phyloP scores from a whole-genome alignment of 1,140 invertebrate genomes.

The Drosophila miranda region DNA sequence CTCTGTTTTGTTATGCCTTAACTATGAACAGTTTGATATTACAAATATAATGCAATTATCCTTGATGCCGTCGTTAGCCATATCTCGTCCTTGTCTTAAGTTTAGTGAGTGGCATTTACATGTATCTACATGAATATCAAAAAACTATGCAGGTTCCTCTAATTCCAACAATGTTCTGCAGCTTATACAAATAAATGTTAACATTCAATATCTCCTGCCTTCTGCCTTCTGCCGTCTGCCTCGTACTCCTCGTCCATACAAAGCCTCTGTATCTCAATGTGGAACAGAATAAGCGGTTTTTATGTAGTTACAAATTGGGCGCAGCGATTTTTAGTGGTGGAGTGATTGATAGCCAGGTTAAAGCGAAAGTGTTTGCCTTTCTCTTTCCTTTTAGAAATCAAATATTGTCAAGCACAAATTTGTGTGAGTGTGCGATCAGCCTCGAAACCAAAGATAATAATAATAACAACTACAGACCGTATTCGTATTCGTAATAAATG shows the following conservation, averaged over 20 bases:
- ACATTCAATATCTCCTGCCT: slow-evolving; percentile 64
- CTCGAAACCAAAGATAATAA: slow-evolving; percentile 21
- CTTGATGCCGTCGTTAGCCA: slow-evolving; percentile 44
- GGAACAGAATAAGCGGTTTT: slow-evolving; percentile 42
- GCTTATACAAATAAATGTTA: slow-evolving; percentile 64
- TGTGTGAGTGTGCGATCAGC: slow-evolving; percentile 19
- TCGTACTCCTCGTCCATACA: slow-evolving; percentile 10
- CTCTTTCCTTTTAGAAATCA: slow-evolving; percentile 54
- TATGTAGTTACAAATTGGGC: slow-evolving; percentile 35
- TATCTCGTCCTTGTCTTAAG: slow-evolving; percentile 31
- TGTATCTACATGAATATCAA: slow-evolving; percentile 66
- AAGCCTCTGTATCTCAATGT: slow-evolving; percentile 50
- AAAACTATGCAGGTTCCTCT: slow-evolving; percentile 63
- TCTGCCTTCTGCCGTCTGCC: slow-evolving; percentile 2
- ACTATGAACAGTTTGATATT: slow-evolving; percentile 78
- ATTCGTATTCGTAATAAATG: neutral
- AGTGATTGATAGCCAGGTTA: slow-evolving; percentile 26
- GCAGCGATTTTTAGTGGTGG: slow-evolving; percentile 24
- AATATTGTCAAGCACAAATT: slow-evolving; percentile 74
- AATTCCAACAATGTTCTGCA: slow-evolving; percentile 59
- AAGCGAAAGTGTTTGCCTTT: neutral
- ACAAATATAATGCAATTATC: slow-evolving; percentile 58
- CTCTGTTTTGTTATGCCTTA: slow-evolving; percentile 38
- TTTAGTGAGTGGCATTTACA: slow-evolving; percentile 59
- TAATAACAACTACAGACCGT: slow-evolving; percentile 6